Conservation (phyloP, 2,888 invertebrate species). For the Nudaria mundana region DNA sequence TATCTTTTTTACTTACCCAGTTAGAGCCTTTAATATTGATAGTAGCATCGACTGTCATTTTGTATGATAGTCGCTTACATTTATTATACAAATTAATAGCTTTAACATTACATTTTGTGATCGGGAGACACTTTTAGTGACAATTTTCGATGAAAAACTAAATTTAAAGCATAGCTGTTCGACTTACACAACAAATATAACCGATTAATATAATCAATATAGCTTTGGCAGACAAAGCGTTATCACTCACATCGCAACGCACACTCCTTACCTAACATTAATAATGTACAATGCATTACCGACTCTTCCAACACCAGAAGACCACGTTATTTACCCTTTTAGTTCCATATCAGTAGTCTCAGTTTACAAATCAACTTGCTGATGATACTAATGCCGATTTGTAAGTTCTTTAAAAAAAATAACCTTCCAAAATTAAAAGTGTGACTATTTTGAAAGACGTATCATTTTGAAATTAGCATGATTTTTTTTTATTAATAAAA, state of each 20-base stretch:
- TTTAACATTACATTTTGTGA: slow-evolving; percentile 25
- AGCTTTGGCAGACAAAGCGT: slow-evolving; percentile 58
- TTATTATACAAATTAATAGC: slow-evolving; percentile 20
- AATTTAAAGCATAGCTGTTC: slow-evolving; percentile 40
- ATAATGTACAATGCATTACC: slow-evolving; percentile 33
- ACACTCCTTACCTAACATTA: slow-evolving; percentile 31
- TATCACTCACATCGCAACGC: slow-evolving; percentile 35
- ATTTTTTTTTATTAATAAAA: too few relatives aligned
- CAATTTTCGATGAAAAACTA: slow-evolving; percentile 52
- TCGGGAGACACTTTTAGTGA: slow-evolving; percentile 71
- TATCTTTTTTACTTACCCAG: too few relatives aligned
- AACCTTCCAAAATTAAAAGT: too few relatives aligned
- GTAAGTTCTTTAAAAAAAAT: too few relatives aligned
- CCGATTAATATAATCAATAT: slow-evolving; percentile 37
- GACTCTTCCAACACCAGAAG: slow-evolving; percentile 30
- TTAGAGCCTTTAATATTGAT: too few relatives aligned
- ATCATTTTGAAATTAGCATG: too few relatives aligned
- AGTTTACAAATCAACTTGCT: too few relatives aligned
- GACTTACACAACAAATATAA: slow-evolving; percentile 32
- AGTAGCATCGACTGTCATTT: too few relatives aligned
- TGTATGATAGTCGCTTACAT: too few relatives aligned
- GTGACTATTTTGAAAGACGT: too few relatives aligned
- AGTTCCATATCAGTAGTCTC: too few relatives aligned
- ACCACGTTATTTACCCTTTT: slow-evolving; percentile 24
- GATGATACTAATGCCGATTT: too few relatives aligned